Evolutionary conservation across 64 coral and sea anemone species (phyloP).

Genomic region (Montipora efflorescens): DNA sequence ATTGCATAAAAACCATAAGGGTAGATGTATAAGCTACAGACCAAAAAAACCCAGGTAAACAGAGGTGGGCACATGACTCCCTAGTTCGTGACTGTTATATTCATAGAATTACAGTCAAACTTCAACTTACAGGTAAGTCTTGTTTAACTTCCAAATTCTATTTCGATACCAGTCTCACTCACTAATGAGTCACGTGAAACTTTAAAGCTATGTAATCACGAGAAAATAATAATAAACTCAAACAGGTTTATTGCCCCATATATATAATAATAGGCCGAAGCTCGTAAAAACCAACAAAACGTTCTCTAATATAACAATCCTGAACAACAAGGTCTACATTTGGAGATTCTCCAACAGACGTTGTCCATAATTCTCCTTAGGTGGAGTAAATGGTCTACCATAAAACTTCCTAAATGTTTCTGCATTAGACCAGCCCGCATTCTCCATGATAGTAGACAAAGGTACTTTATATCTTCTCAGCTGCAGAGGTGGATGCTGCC

Average conservation of each 20-base stretch:
- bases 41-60: neutral
- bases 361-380: constrained; percentile 65
- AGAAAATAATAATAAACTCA: neutral
- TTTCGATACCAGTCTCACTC: too few relatives aligned
- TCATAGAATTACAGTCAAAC: too few relatives aligned
- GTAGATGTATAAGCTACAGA: constrained; percentile 16
- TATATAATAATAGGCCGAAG: too few relatives aligned
- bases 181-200: neutral
- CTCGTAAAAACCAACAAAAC: neutral
- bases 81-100: too few relatives aligned
- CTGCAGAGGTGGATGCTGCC: constrained; percentile 66
- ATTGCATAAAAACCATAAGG: constrained; percentile 4
- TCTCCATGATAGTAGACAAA: constrained; percentile 61
- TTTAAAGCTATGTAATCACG: constrained; percentile 47
- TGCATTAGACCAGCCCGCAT: constrained; percentile 55
- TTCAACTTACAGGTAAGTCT: too few relatives aligned
- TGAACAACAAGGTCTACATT: constrained; percentile 10
- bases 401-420: constrained; percentile 62
- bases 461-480: constrained; percentile 51
- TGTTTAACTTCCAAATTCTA: too few relatives aligned
- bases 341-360: constrained; percentile 68
- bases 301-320: constrained; percentile 27
- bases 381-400: constrained; percentile 52
- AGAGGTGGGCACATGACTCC: constrained; percentile 10
- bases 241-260: too few relatives aligned